Percentiles rank a stretch among this genome's conserved stretches.
Conservation (phyloP, 2,113 vertebrate genomes). For the Xiphophorus couchianus region DNA sequence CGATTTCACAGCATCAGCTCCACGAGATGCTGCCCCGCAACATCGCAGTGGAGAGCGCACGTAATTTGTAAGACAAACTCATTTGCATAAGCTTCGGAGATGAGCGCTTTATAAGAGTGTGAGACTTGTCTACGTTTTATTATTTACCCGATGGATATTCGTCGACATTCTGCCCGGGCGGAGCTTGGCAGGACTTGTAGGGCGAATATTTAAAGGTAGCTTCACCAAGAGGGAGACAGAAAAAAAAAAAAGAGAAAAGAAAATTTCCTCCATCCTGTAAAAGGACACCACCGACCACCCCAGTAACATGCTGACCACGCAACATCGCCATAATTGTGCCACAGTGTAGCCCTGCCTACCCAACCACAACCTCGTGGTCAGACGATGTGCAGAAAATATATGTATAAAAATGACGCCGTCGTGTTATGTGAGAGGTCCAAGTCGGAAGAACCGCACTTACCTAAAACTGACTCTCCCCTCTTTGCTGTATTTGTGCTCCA, state of each 20-base stretch:
- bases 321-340: conserved; percentile 71
- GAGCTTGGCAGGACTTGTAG: conserved; percentile 29
- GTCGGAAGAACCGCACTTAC: conserved; percentile 64
- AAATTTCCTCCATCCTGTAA: conserved; percentile 43
- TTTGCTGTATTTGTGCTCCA: conserved; percentile 73
- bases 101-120: conserved; percentile 14
- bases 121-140: conserved; percentile 1
- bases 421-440: conserved; percentile 26
- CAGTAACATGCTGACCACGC: conserved; percentile 74
- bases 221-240: conserved; percentile 9
- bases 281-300: conserved; percentile 59
- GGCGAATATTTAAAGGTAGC: conserved; percentile 30
- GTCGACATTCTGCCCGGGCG: conserved; percentile 47
- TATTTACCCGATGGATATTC: conserved; percentile 10
- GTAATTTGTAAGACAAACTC: conserved; percentile 30
- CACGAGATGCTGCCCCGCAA: conserved; percentile 40
- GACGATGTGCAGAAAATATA: conserved; percentile 23
- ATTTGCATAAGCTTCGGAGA: conserved; percentile 41
- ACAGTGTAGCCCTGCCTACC: conserved; percentile 57
- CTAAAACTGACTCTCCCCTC: conserved; percentile 82
- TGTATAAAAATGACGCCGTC: conserved; percentile 6
- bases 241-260: conserved; percentile 5
- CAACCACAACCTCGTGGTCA: conserved; percentile 57
- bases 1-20: conserved; percentile 63
- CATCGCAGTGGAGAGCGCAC: neutral